These are phyloP conservation scores for Chelonus formosanus DNA, from an alignment of 2,888 invertebrate species.

Conservation along the genomic window DNA sequence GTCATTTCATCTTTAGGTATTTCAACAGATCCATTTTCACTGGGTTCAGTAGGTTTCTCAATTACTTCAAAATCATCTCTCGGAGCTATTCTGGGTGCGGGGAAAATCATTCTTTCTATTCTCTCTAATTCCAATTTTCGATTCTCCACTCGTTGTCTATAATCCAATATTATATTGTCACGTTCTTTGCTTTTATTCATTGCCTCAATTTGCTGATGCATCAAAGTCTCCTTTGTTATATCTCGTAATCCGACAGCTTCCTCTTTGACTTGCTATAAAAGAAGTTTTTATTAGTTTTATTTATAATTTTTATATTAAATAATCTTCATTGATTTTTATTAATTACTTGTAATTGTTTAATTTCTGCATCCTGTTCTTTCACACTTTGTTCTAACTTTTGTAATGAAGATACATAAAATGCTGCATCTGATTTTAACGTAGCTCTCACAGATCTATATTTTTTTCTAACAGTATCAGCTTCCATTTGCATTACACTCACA, in stretches of 20 bases:
- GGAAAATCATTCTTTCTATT: slow-evolving; percentile 80
- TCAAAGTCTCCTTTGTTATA: slow-evolving; percentile 74
- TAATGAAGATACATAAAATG: slow-evolving; percentile 67
- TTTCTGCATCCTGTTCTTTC: slow-evolving; percentile 76
- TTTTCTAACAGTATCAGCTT: slow-evolving; percentile 80
- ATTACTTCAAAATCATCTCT: slow-evolving; percentile 54
- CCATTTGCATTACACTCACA: slow-evolving; percentile 82
- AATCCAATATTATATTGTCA: slow-evolving; percentile 66
- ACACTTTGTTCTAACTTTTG: slow-evolving; percentile 75
- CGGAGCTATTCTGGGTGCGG: slow-evolving; percentile 66
- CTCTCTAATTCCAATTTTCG: slow-evolving; percentile 78
- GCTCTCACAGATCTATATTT: slow-evolving; percentile 78
- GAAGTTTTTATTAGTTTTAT: background rate
- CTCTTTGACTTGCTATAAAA: slow-evolving; percentile 72
- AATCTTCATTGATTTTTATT: background rate
- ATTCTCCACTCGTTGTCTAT: slow-evolving; percentile 75
- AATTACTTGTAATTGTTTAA: slow-evolving; percentile 75
- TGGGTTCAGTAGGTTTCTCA: slow-evolving; percentile 57
- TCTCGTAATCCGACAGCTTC: slow-evolving; percentile 79
- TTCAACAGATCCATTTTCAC: slow-evolving; percentile 38
- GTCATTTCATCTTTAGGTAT: slow-evolving; percentile 64
- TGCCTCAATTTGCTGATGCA: slow-evolving; percentile 76
- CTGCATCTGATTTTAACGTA: slow-evolving; percentile 56
- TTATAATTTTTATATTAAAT: background rate
- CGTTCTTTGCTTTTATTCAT: slow-evolving; percentile 74